phyloP scores from a whole-genome alignment of 2,113 vertebrate genomes.

The Asarcornis scutulata region DNA sequence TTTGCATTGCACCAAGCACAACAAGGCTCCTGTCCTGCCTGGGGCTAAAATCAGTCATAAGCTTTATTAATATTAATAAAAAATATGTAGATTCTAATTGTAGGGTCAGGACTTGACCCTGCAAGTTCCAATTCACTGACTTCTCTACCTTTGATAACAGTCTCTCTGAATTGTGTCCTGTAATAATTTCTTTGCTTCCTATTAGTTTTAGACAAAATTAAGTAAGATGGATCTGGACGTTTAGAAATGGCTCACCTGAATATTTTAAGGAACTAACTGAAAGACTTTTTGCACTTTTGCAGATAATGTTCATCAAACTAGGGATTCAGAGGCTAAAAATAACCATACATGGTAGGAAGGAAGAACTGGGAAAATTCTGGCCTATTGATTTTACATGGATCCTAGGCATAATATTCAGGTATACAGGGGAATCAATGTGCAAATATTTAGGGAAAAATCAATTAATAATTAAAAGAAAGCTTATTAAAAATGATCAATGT shows the following conservation, averaged over 20 bases:
- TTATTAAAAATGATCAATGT: slow-evolving; percentile 21
- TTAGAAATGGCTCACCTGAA: slow-evolving; percentile 21
- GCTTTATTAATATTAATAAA: neutral
- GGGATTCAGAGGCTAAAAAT: slow-evolving; percentile 38
- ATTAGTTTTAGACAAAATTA: neutral
- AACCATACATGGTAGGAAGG: neutral
- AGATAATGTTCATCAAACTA: slow-evolving; percentile 17
- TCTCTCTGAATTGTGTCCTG: neutral
- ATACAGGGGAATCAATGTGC: slow-evolving; percentile 20
- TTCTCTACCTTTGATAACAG: neutral
- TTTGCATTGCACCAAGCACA: neutral
- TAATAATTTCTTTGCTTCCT: slow-evolving; percentile 18
- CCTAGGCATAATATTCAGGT: slow-evolving; percentile 39
- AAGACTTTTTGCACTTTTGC: slow-evolving; percentile 36
- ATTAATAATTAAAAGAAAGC: slow-evolving; percentile 50
- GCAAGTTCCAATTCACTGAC: slow-evolving; percentile 1
- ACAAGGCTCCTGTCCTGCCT: neutral
- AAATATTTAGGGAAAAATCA: slow-evolving; percentile 44
- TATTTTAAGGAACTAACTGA: slow-evolving; percentile 17
- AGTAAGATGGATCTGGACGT: neutral
- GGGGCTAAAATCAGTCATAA: neutral
- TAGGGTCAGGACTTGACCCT: neutral
- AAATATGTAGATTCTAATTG: neutral
- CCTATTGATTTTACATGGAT: slow-evolving; percentile 41
- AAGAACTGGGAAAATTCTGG: slow-evolving; percentile 26